Base-by-base conservation (phyloP, 2,888 invertebrate species). In the Dryobota labecula region DNA sequence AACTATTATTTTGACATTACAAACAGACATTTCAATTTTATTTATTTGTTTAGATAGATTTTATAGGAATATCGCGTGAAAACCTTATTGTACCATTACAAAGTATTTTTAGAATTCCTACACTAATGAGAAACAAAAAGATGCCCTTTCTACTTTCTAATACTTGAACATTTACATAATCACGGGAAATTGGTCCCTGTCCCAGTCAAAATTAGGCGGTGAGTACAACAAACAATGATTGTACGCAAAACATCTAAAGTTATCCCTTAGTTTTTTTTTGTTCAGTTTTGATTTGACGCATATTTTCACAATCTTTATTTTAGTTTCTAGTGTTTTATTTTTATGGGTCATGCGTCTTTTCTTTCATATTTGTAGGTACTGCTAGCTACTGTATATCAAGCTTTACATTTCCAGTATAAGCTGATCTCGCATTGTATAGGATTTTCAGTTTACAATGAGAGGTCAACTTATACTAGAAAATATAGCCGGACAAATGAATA, bases 131-230 rank as follows among this genome's bases (percentile, higher is more conserved):
- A 30, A 47, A 15, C 53, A 72, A 47, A 47, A 54, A 33, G 56
- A 77, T 43, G 20, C 0, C 24, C 4, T 54, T 54, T 69, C 45
- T 47, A 24, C 24, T 58, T 38, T 9, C 18, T 51, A 54, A 45
- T 43, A 71, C n/a, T 51, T 43, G 45, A 45, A 24, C 30, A 70
- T 81, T 70, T 62, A 33, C 38, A 76, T 78, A 63, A 81, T 62
- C 43, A 60, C 57, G 11, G 65, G 49, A 71, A 81, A 66, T 81
- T 65, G 57, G 53, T 30, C 64, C 51, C 62, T 36, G 51, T 30
- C 54, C 58, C 54, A 47, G 30, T 36, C 20, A 41, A 80, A 78
- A 62, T 76, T 76, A 54, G 70, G 63, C 49, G 20, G 15, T 20
- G 6, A 30, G 8, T 6, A n/a, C 18, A 33, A 30, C 24, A 15